Conservation (phyloP, 2,888 invertebrate species). For the Acanthosepion pharaonis region DNA sequence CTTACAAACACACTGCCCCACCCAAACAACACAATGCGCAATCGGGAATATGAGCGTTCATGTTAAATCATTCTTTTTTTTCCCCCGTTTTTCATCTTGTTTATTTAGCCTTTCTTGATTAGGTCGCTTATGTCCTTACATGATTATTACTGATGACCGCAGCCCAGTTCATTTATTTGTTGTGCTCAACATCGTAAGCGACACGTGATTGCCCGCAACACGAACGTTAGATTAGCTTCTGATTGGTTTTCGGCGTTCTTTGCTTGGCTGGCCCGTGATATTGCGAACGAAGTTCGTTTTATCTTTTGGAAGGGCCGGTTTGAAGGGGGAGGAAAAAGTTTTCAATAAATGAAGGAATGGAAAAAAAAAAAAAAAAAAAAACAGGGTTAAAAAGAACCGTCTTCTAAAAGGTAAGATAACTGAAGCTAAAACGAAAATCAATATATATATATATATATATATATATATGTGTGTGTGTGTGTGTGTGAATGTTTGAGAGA, state of each 20-base stretch:
- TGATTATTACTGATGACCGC: not conserved
- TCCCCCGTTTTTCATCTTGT: not conserved
- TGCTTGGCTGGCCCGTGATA: too few species aligned
- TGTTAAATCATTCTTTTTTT: not conserved
- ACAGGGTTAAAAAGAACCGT: too few species aligned
- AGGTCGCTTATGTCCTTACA: slow-evolving; percentile 22
- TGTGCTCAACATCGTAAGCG: not conserved
- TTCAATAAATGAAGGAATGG: too few species aligned
- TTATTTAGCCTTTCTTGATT: not conserved
- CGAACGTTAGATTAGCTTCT: not conserved
- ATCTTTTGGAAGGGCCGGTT: too few species aligned
- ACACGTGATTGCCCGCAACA: not conserved
- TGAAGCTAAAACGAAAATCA: too few species aligned
- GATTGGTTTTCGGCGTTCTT: not conserved
- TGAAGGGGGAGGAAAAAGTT: too few species aligned
- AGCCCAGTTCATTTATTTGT: not conserved
- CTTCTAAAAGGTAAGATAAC: too few species aligned
- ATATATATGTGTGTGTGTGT: too few species aligned
- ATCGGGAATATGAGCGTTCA: not conserved
- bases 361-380: too few species aligned
- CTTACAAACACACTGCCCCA: not conserved
- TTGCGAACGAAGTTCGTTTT: too few species aligned
- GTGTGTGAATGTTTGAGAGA: too few species aligned
- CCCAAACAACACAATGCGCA: not conserved
- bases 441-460: too few species aligned